Evolutionary conservation across 2,113 vertebrate species (phyloP), one percentile per base, ranked within the genome.

Genomic region (Istiophorus platypterus): DNA sequence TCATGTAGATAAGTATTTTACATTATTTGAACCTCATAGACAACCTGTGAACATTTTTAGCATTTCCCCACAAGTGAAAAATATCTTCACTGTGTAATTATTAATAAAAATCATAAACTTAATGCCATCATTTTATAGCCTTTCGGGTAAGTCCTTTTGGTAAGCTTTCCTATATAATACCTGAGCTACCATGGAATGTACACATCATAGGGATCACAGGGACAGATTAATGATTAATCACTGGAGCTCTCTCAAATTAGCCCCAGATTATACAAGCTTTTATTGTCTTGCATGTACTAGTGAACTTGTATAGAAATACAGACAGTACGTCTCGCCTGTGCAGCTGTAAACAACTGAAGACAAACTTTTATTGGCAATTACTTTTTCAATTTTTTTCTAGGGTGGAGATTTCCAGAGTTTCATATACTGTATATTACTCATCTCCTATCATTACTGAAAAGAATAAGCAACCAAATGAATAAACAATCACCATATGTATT

Each of bases 171-270:
- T 66, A 20, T 72, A 63, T 59, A 57, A 87, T 73, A 85, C 80
- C 88, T 66, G 18, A 75, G 82, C 62, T 66, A 92, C 92, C 41
- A 27, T n/a, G 84, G 88, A 58, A 93, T 87, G 81, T 58, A 51
- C 69, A 61, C 81, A 73, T 86, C 72, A 65, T 73, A 79, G 69
- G 26, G 24, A 41, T 86, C 72, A 65, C 76, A 79, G 69, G 26
- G 27, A 41, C 37, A 18, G 29, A 82, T 91, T 90, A 93, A 93
- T 93, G 34, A 89, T 92, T 88, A 61, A 84, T 18, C 29, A 57
- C 41, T 31, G 49, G 15, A 47, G 62, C 62, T 68, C 85, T 84
- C 78, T 86, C 49, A 81, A 82, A 79, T 78, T 66, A 80, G 51
- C 54, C 62, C 59, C 42, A 82, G 63, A 24, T 65, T 29, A 72